These are phyloP conservation scores for Coreoperca whiteheadi DNA, from an alignment of 2,113 vertebrate species.

Conservation along the genomic window DNA sequence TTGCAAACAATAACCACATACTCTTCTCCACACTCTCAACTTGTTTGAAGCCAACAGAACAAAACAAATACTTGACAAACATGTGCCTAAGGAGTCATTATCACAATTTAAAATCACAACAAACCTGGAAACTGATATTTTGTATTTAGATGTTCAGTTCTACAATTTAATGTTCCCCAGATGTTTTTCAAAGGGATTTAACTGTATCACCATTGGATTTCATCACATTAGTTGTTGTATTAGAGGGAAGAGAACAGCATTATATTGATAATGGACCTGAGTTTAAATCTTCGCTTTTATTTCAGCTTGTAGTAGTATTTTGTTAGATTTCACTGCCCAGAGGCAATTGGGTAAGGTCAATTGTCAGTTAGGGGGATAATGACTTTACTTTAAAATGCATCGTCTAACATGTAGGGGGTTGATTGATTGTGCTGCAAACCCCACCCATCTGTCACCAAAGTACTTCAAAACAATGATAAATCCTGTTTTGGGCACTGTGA, in stretches of 20 bases:
- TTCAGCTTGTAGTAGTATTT: background rate
- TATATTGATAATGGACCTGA: background rate
- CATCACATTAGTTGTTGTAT: background rate
- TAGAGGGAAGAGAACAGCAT: background rate
- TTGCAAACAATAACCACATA: background rate
- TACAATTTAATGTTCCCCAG: background rate
- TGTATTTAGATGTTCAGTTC: background rate
- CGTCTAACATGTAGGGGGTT: background rate
- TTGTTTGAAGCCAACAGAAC: background rate
- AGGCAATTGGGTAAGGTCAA: background rate
- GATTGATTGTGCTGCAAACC: background rate
- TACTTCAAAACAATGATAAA: constrained; percentile 1
- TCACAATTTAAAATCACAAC: background rate
- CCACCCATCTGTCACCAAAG: background rate
- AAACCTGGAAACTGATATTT: background rate
- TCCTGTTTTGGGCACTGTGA: too few species aligned
- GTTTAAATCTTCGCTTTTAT: background rate
- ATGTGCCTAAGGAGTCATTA: background rate
- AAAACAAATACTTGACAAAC: constrained; percentile 3
- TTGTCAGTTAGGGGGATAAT: background rate
- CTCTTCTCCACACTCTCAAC: background rate
- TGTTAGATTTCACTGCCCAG: background rate
- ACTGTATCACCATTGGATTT: background rate
- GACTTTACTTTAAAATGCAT: background rate
- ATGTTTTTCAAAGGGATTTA: background rate